These are phyloP conservation scores for Drosophila kanapiae DNA, from an alignment of 1,140 invertebrate genomes.

Conservation along the genomic window DNA sequence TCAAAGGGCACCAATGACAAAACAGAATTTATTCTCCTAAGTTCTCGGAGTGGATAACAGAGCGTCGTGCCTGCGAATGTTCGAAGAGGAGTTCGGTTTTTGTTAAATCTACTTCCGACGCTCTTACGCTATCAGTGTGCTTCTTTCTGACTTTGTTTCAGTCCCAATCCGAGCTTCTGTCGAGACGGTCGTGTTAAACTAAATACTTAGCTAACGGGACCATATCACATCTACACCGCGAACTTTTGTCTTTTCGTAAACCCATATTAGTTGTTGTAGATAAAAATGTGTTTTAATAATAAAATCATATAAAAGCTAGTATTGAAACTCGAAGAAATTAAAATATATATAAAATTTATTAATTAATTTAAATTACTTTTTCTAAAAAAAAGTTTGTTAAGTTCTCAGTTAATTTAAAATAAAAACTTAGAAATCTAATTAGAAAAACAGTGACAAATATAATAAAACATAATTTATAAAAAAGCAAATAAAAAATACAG, in stretches of 20 bases:
- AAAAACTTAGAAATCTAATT: too few species aligned
- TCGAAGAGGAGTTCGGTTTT: neutral
- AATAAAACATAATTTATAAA: too few species aligned
- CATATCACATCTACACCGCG: neutral
- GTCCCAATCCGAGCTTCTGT: conserved; percentile 26
- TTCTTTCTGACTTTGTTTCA: conserved; percentile 15
- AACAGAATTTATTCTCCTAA: conserved; percentile 17
- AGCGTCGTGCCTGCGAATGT: neutral
- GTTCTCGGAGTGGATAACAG: conserved; percentile 2
- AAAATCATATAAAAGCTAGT: neutral
- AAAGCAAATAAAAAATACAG: too few species aligned
- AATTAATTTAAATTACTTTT: too few species aligned
- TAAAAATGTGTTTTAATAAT: neutral
- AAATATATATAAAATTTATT: too few species aligned
- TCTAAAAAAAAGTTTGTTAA: too few species aligned
- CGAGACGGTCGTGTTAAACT: conserved; percentile 14
- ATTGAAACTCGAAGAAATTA: too few species aligned
- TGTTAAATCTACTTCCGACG: conserved; percentile 10
- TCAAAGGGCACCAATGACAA: conserved; percentile 14
- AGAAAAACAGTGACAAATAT: too few species aligned
- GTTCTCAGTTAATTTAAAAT: too few species aligned
- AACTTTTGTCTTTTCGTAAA: neutral
- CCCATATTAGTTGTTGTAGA: neutral
- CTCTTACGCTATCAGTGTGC: neutral
- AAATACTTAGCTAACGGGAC: conserved; percentile 5